phyloP scores from a whole-genome alignment of 2,888 invertebrate genomes.

The Vanessa cardui region DNA sequence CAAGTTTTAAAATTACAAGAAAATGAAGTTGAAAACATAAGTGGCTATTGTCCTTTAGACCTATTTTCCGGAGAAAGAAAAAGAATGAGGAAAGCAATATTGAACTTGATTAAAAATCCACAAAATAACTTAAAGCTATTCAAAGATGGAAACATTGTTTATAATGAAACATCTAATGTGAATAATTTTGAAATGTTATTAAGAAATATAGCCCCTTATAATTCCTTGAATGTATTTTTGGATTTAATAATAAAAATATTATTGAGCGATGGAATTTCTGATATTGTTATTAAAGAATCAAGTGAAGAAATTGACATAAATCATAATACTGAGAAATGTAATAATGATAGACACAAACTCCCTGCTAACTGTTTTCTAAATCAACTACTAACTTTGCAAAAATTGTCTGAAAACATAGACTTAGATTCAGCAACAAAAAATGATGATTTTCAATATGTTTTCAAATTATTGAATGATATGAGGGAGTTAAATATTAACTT shows the following conservation, averaged over 20 bases:
- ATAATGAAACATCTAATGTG: slow-evolving; percentile 52
- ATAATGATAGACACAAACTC: slow-evolving; percentile 42
- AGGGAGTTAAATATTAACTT: slow-evolving; percentile 51
- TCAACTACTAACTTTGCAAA: slow-evolving; percentile 62
- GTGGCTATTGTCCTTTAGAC: slow-evolving; percentile 87
- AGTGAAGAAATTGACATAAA: slow-evolving; percentile 20
- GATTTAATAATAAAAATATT: slow-evolving; percentile 64
- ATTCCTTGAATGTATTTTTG: slow-evolving; percentile 52
- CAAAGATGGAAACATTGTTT: slow-evolving; percentile 62
- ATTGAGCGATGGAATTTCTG: slow-evolving; percentile 43
- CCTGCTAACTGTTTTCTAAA: slow-evolving; percentile 50
- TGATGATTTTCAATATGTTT: slow-evolving; percentile 55
- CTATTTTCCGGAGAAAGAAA: slow-evolving; percentile 85
- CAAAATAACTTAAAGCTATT: slow-evolving; percentile 86
- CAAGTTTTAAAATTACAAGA: slow-evolving; percentile 81
- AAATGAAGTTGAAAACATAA: slow-evolving; percentile 75
- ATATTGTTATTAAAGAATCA: slow-evolving; percentile 39
- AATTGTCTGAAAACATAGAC: slow-evolving; percentile 50
- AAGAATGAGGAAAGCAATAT: slow-evolving; percentile 81
- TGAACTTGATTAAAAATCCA: slow-evolving; percentile 78
- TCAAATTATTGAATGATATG: slow-evolving; percentile 51
- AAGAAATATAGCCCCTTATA: slow-evolving; percentile 49
- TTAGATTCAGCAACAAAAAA: slow-evolving; percentile 37
- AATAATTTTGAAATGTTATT: slow-evolving; percentile 50
- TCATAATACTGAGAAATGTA: slow-evolving; percentile 44